A percentile compares a stretch with the other conserved stretches of the same genome.
phyloP scores from a whole-genome alignment of 2,797 vertebrate species.

The Leontopithecus rosalia region DNA sequence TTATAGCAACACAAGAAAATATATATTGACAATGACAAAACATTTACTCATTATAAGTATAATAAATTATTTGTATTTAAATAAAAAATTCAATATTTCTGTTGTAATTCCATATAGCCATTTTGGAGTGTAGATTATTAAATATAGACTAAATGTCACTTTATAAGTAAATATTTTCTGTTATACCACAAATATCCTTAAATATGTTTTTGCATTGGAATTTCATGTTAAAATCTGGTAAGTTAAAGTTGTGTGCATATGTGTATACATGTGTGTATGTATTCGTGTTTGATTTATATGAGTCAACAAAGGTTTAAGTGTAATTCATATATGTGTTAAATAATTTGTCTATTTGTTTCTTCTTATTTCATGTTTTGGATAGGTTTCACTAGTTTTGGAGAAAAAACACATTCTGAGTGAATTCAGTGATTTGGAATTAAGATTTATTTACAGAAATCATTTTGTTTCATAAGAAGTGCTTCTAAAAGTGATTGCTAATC shows the following conservation, averaged over 20 bases:
- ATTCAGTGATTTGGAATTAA: slow-evolving; percentile 66
- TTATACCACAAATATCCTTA: background rate
- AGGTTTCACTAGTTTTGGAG: slow-evolving; percentile 70
- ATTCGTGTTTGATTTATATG: background rate
- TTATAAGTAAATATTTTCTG: background rate
- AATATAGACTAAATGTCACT: background rate
- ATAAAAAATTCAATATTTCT: background rate
- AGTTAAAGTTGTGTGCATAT: background rate
- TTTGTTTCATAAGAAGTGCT: slow-evolving; percentile 65
- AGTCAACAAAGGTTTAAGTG: background rate
- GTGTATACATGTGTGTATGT: background rate
- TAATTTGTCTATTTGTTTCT: slow-evolving; percentile 53
- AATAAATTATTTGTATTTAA: background rate
- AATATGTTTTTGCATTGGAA: background rate
- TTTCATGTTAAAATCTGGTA: slow-evolving; percentile 9
- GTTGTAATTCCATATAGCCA: background rate
- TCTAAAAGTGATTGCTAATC: slow-evolving; percentile 54
- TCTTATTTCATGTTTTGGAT: slow-evolving; percentile 63
- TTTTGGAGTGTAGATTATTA: background rate
- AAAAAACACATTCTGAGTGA: slow-evolving; percentile 63
- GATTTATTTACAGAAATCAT: slow-evolving; percentile 74
- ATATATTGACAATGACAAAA: background rate
- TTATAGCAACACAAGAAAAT: background rate
- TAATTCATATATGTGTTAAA: background rate
- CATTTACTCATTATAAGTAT: background rate